Percentiles rank a stretch among this genome's conserved stretches.
These are phyloP conservation scores for Cheilosia vernalis DNA, from an alignment of 2,888 invertebrate genomes.

Conservation along the genomic window DNA sequence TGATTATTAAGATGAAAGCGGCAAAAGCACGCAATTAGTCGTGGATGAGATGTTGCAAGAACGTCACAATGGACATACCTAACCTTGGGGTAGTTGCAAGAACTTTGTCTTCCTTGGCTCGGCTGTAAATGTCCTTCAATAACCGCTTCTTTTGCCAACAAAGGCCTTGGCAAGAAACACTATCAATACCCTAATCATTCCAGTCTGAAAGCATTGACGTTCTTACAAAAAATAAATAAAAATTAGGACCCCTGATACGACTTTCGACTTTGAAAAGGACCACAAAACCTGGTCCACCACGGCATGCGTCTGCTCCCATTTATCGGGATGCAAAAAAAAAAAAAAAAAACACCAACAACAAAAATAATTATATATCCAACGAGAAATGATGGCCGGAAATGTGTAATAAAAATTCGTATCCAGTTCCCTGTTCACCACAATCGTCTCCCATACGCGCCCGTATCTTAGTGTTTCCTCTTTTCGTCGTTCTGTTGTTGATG, in stretches of 20 bases:
- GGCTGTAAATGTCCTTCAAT: no score
- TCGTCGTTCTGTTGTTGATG: conserved; percentile 4
- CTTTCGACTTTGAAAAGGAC: neutral
- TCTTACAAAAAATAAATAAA: neutral
- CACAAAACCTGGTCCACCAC: conserved; percentile 6
- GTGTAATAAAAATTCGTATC: conserved; percentile 75
- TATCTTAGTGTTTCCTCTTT: conserved; percentile 33
- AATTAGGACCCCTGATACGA: neutral
- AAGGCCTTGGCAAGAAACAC: no score
- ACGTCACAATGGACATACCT: no score
- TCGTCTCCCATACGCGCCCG: conserved; percentile 38
- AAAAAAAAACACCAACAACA: neutral
- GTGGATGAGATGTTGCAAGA: no score
- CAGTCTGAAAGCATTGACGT: no score
- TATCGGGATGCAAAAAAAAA: conserved; percentile 41
- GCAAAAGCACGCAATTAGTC: no score
- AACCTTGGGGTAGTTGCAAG: no score
- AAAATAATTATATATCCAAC: conserved; percentile 51
- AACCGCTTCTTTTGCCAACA: no score
- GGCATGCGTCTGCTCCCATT: conserved; percentile 54
- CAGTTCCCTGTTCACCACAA: conserved; percentile 70
- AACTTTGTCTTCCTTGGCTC: no score
- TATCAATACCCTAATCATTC: no score
- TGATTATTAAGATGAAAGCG: no score
- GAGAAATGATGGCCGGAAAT: conserved; percentile 76